phyloP scores from a whole-genome alignment of 2,888 invertebrate species.

The Allolobophora icterica region DNA sequence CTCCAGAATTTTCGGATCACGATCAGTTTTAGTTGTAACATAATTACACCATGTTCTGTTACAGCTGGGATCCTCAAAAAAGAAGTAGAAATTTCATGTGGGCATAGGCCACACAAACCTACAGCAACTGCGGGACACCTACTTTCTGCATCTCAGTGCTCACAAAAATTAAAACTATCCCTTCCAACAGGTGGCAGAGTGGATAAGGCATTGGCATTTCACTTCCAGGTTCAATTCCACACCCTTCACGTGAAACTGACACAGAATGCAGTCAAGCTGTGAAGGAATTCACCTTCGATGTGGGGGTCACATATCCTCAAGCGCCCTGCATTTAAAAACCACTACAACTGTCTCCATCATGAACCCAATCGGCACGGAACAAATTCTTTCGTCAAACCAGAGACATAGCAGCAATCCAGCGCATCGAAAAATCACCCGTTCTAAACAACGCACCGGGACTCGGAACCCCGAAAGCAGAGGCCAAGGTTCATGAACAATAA shows the following conservation, averaged over 20 bases:
- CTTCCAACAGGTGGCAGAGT: neutral
- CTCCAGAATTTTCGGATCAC: too few species aligned
- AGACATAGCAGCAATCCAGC: too few species aligned
- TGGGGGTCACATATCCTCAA: neutral
- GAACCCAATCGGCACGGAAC: too few species aligned
- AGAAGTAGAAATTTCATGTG: neutral
- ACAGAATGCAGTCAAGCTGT: neutral
- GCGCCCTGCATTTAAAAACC: neutral
- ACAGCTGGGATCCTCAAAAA: too few species aligned
- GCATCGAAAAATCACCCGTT: neutral
- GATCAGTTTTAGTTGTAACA: too few species aligned
- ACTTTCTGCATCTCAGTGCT: neutral
- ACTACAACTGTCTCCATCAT: too few species aligned
- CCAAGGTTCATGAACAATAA: neutral
- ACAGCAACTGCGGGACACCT: neutral
- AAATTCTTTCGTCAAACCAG: too few species aligned
- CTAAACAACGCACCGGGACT: neutral
- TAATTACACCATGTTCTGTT: too few species aligned
- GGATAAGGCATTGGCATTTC: neutral
- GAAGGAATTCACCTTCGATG: neutral
- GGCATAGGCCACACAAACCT: neutral
- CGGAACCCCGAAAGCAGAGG: neutral
- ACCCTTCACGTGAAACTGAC: neutral
- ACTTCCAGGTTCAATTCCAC: neutral
- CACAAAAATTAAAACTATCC: neutral